phyloP scores from a whole-genome alignment of 1,140 invertebrate genomes.

The Anadara kagoshimensis region DNA sequence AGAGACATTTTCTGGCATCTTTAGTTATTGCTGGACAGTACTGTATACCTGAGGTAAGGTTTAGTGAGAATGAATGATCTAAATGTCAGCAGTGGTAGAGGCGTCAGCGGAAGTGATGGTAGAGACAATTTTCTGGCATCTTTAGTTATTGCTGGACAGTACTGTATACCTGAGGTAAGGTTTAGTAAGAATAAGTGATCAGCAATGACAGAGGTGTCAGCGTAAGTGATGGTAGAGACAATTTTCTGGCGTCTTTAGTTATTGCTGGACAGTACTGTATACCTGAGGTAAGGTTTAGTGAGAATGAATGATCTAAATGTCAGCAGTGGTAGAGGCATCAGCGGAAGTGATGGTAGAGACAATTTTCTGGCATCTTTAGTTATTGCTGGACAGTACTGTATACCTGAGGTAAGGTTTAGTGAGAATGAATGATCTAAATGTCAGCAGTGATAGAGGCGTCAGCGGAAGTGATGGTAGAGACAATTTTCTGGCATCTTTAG shows the following conservation, averaged over 20 bases:
- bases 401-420: slow-evolving; percentile 86
- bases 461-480: slow-evolving; percentile 90
- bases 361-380: slow-evolving; percentile 94
- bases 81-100: not conserved
- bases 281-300: not conserved
- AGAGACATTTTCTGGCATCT: slow-evolving; percentile 91
- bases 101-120: slow-evolving; percentile 81
- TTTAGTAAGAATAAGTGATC: not conserved
- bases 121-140: slow-evolving; percentile 94
- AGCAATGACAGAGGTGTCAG: not conserved
- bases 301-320: not conserved
- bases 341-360: slow-evolving; percentile 87
- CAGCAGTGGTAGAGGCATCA: not conserved
- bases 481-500: slow-evolving; percentile 92
- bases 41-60: slow-evolving; percentile 77
- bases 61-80: not conserved
- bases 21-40: slow-evolving; percentile 93
- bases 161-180: slow-evolving; percentile 91
- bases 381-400: slow-evolving; percentile 91
- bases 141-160: slow-evolving; percentile 92
- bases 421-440: not conserved
- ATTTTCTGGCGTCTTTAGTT: slow-evolving; percentile 92
- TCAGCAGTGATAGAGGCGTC: not conserved
- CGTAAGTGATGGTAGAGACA: slow-evolving; percentile 92
- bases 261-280: slow-evolving; percentile 94